These are phyloP conservation scores for Entomobrya proxima DNA, from an alignment of 2,888 invertebrate genomes.

Conservation along the genomic window DNA sequence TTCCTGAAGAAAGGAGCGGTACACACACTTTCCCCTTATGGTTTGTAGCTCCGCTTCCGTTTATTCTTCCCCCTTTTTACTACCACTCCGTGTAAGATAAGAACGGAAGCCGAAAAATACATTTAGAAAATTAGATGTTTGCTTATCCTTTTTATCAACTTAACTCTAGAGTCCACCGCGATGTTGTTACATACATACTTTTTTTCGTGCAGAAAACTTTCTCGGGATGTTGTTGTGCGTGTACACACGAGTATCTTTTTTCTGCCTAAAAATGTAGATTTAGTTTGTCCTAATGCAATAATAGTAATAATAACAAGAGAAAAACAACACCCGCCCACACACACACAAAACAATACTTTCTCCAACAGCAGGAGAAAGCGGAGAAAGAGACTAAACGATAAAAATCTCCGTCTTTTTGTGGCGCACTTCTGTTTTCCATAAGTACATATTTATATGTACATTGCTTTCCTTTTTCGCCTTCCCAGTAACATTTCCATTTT, in stretches of 20 bases:
- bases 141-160: conserved; percentile 52
- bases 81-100: not conserved
- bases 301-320: not conserved
- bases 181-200: not conserved
- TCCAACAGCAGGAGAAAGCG: not conserved
- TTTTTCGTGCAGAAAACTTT: not conserved
- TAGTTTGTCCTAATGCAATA: conserved; percentile 4
- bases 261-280: not conserved
- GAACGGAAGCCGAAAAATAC: conserved; percentile 46
- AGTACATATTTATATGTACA: conserved; percentile 25
- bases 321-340: not conserved
- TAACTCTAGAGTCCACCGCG: not conserved
- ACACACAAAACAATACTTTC: not conserved
- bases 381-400: not conserved
- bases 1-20: not conserved
- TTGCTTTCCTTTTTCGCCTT: not conserved
- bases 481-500: no score
- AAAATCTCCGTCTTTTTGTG: not conserved
- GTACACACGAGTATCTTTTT: not conserved
- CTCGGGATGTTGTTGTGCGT: not conserved
- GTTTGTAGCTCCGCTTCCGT: not conserved
- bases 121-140: conserved; percentile 61
- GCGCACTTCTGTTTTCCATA: conserved; percentile 30
- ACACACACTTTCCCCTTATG: conserved; percentile 3
- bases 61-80: conserved; percentile 7